Evolutionary conservation across 2,797 vertebrate species (phyloP).

Genomic region (Enteromius argenteus): DNA sequence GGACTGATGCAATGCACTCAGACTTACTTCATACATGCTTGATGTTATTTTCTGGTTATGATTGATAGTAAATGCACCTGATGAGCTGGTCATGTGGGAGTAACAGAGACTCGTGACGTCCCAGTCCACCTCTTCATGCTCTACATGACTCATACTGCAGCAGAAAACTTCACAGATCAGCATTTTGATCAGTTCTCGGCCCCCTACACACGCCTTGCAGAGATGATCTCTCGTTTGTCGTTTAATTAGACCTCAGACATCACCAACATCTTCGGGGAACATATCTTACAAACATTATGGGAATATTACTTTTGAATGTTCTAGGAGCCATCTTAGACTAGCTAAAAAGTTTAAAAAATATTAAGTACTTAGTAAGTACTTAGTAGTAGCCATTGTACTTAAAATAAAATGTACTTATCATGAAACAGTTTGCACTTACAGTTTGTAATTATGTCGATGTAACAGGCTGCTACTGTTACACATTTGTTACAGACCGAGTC

Average conservation of each 20-base stretch:
- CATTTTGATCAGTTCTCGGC: slow-evolving; percentile 46
- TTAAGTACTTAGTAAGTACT: too few species aligned
- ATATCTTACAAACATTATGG: not conserved
- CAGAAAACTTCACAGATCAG: slow-evolving; percentile 50
- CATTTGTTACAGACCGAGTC: too few species aligned
- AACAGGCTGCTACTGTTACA: too few species aligned
- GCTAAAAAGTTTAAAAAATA: not conserved
- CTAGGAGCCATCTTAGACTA: not conserved
- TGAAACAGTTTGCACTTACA: too few species aligned
- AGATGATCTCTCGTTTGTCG: not conserved
- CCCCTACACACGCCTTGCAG: slow-evolving; percentile 26
- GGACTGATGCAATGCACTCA: not conserved
- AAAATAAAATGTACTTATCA: too few species aligned
- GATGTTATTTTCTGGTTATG: not conserved
- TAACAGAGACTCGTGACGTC: slow-evolving; percentile 17
- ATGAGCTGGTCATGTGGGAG: slow-evolving; percentile 19
- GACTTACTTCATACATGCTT: not conserved
- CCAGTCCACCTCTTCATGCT: slow-evolving; percentile 50
- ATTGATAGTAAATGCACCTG: not conserved
- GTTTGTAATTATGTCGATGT: too few species aligned
- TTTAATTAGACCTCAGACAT: not conserved
- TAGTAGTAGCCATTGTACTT: too few species aligned
- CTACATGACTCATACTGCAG: slow-evolving; percentile 54
- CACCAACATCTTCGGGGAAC: not conserved
- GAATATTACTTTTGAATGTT: not conserved